Evolutionary conservation across 1,140 invertebrate species (phyloP).

Genomic region (Pomacea maculata): DNA sequence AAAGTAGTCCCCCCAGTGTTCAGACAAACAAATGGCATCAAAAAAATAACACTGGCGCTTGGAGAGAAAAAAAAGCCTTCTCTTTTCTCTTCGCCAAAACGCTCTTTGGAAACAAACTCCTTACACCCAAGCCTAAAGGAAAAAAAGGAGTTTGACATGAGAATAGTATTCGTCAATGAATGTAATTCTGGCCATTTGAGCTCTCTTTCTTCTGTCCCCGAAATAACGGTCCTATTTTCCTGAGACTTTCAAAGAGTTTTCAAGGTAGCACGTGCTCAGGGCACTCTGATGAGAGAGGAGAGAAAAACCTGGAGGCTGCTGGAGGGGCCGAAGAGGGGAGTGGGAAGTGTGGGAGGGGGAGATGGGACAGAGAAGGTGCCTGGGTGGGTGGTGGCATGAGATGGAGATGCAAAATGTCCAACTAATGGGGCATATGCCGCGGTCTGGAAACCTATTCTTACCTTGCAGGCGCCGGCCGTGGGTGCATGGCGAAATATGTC

Average conservation of each 20-base stretch:
- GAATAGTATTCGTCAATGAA: slow-evolving; percentile 11
- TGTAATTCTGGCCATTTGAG: slow-evolving; percentile 9
- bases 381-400: neutral
- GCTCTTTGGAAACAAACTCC: slow-evolving; percentile 8
- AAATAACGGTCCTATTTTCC: slow-evolving; percentile 13
- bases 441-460: slow-evolving; percentile 9
- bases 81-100: neutral
- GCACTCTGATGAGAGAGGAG: neutral
- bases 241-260: neutral
- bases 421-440: slow-evolving; percentile 9
- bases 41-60: neutral
- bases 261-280: slow-evolving; percentile 1
- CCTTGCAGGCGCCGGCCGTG: neutral
- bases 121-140: neutral
- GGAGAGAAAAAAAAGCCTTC: neutral
- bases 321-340: neutral
- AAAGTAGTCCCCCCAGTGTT: neutral
- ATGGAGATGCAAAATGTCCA: neutral
- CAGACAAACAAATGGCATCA: neutral
- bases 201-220: neutral
- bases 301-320: neutral
- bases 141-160: slow-evolving; percentile 15
- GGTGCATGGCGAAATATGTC: slow-evolving; percentile 3
- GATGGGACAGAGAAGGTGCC: neutral
- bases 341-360: neutral